phyloP scores from a whole-genome alignment of 1,140 invertebrate species.

The Tribolium madens region DNA sequence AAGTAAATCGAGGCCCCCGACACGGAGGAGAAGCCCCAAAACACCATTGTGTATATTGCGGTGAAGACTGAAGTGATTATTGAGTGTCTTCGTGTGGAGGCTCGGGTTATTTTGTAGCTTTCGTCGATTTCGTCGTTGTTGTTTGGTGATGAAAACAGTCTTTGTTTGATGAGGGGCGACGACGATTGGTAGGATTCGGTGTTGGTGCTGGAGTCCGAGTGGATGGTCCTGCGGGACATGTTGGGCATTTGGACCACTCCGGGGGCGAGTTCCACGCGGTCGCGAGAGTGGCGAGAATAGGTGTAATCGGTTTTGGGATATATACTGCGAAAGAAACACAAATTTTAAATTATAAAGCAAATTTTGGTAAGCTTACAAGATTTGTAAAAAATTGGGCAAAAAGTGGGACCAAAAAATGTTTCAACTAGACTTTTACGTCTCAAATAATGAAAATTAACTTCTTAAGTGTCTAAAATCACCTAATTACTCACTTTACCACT shows the following conservation, averaged over 20 bases:
- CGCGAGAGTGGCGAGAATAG: slow-evolving; percentile 80
- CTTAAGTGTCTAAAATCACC: no score
- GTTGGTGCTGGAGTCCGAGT: slow-evolving; percentile 54
- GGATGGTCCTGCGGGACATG: slow-evolving; percentile 78
- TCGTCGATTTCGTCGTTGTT: slow-evolving; percentile 26
- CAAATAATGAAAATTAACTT: no score
- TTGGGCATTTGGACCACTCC: slow-evolving; percentile 84
- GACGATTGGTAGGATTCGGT: slow-evolving; percentile 49
- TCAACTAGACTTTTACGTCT: no score
- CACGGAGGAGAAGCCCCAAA: neutral
- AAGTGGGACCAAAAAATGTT: no score
- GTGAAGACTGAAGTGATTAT: slow-evolving; percentile 6
- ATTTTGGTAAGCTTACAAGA: no score
- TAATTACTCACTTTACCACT: no score
- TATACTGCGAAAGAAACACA: slow-evolving; percentile 67
- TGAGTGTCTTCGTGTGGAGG: neutral
- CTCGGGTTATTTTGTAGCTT: neutral
- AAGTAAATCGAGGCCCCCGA: slow-evolving; percentile 12
- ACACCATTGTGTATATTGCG: neutral
- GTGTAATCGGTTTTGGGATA: slow-evolving; percentile 88
- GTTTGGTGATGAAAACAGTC: slow-evolving; percentile 3
- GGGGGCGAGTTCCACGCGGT: slow-evolving; percentile 80
- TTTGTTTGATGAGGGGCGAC: neutral
- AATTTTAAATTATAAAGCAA: no score
- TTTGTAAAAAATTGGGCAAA: no score